Evolutionary conservation across 2,113 vertebrate species (phyloP).

Genomic region (Danio rerio): GRCz12tu NC_133193.1:12365501-12366000

Average conservation of each 20-base stretch:
- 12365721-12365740: not conserved
- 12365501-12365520: conserved; percentile 1
- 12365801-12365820: too few species aligned
- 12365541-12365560: not conserved
- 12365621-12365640: not conserved
- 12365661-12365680: conserved; percentile 7
- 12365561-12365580: not conserved
- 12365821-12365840: too few species aligned
- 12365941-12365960: too few species aligned
- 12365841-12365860: too few species aligned
- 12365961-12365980: too few species aligned
- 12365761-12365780: too few species aligned
- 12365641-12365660: not conserved
- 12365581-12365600: not conserved
- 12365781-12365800: too few species aligned
- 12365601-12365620: not conserved
- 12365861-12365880: too few species aligned
- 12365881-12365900: too few species aligned
- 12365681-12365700: conserved; percentile 20
- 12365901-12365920: too few species aligned
- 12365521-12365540: not conserved
- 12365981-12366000: too few species aligned
- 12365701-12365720: not conserved
- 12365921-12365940: too few species aligned
- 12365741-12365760: not conserved